These are phyloP conservation scores for Neofelis nebulosa DNA, from an alignment of 2,113 vertebrate genomes.

Conservation along the genomic window DNA sequence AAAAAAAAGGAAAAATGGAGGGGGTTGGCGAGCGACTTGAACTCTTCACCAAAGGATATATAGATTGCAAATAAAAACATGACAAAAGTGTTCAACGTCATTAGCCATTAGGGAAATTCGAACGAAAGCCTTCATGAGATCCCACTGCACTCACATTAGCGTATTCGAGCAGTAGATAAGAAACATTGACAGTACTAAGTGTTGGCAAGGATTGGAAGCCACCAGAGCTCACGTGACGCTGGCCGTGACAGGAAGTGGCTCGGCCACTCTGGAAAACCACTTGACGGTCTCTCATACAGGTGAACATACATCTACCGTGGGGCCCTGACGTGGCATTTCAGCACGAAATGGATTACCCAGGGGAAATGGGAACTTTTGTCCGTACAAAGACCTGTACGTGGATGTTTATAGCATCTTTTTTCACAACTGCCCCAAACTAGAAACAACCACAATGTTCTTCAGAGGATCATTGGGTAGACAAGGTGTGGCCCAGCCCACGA, in stretches of 20 bases:
- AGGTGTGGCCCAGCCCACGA: background rate
- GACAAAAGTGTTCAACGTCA: background rate
- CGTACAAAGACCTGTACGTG: background rate
- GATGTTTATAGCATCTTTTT: background rate
- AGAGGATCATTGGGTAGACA: background rate
- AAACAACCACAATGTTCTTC: background rate
- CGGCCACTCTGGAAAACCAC: background rate
- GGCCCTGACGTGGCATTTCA: background rate
- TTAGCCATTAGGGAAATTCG: background rate
- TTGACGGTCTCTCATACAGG: background rate
- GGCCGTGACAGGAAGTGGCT: no score
- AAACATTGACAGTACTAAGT: background rate
- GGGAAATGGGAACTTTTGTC: background rate
- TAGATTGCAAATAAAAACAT: background rate
- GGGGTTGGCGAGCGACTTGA: background rate
- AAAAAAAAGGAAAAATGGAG: background rate
- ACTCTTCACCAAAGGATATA: background rate
- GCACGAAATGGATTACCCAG: background rate
- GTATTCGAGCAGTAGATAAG: background rate
- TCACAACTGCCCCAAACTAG: background rate
- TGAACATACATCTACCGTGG: background rate
- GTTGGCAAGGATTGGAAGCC: no score
- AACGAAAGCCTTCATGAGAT: background rate
- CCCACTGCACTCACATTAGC: no score
- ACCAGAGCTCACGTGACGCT: accelerated